These are phyloP conservation scores for Sorex fumeus DNA, from an alignment of 2,113 vertebrate species.

Conservation along the genomic window DNA sequence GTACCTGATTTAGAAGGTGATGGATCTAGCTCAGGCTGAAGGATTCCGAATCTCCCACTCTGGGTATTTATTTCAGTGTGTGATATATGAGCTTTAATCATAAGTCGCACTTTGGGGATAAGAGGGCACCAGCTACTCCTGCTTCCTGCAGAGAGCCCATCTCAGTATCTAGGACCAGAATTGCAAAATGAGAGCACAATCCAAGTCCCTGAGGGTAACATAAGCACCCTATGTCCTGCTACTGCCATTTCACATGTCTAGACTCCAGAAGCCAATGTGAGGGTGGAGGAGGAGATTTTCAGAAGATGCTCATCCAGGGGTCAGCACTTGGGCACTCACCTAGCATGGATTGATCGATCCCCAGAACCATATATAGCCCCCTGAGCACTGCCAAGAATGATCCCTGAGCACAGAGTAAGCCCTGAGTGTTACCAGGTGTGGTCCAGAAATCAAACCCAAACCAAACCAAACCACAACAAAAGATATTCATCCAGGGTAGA, in stretches of 20 bases:
- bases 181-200: slow-evolving; percentile 78
- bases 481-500: background rate
- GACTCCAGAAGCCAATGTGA: background rate
- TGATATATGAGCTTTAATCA: slow-evolving; percentile 90
- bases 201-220: slow-evolving; percentile 76
- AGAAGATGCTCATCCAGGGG: too few relatives aligned
- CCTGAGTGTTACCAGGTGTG: too few relatives aligned
- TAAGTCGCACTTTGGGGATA: slow-evolving; percentile 83
- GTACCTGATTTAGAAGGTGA: slow-evolving; percentile 91
- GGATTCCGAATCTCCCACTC: slow-evolving; percentile 86
- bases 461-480: background rate
- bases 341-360: too few relatives aligned
- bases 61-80: slow-evolving; percentile 86
- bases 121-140: slow-evolving; percentile 81
- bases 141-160: slow-evolving; percentile 65
- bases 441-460: too few relatives aligned
- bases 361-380: too few relatives aligned
- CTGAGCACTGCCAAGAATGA: too few relatives aligned
- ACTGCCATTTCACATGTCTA: slow-evolving; percentile 26
- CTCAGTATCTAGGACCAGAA: slow-evolving; percentile 57
- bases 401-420: too few relatives aligned
- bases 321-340: too few relatives aligned
- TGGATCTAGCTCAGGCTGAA: slow-evolving; percentile 88
- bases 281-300: background rate
- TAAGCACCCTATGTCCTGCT: slow-evolving; percentile 74